Conservation (phyloP, 1,140 invertebrate genomes). For the Papilio xuthus region DNA sequence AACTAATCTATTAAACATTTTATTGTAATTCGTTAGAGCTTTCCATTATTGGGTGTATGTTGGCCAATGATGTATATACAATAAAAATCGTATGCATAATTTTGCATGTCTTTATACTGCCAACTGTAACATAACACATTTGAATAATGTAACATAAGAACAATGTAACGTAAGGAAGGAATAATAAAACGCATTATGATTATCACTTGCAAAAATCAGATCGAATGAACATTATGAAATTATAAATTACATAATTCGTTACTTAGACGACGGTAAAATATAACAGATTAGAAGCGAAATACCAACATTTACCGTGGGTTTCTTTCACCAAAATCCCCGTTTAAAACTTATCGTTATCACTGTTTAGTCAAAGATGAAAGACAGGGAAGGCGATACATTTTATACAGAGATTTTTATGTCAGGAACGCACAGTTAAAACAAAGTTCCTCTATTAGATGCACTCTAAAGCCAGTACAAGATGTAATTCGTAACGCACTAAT, state of each 20-base stretch:
- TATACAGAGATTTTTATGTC: too few relatives aligned
- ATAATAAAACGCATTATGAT: background rate
- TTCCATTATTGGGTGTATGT: background rate
- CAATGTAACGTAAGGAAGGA: conserved; percentile 4
- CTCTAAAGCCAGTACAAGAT: background rate
- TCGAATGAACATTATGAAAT: background rate
- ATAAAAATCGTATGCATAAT: background rate
- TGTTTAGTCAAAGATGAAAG: too few relatives aligned
- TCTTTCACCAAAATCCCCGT: too few relatives aligned
- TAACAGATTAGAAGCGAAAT: too few relatives aligned
- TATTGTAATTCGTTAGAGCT: too few relatives aligned
- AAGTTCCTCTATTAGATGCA: background rate
- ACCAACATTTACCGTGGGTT: too few relatives aligned
- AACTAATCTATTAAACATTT: too few relatives aligned
- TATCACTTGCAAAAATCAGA: background rate
- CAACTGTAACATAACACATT: background rate
- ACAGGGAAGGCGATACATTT: too few relatives aligned
- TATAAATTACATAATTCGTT: too few relatives aligned
- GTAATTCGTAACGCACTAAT: background rate
- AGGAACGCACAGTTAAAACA: too few relatives aligned
- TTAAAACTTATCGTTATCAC: too few relatives aligned
- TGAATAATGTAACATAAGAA: conserved; percentile 10
- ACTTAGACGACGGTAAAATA: background rate
- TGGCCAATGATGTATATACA: background rate
- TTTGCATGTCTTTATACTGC: background rate